Base-by-base conservation (phyloP, 2,797 vertebrate genomes). In the Sebastes steindachneri region DNA sequence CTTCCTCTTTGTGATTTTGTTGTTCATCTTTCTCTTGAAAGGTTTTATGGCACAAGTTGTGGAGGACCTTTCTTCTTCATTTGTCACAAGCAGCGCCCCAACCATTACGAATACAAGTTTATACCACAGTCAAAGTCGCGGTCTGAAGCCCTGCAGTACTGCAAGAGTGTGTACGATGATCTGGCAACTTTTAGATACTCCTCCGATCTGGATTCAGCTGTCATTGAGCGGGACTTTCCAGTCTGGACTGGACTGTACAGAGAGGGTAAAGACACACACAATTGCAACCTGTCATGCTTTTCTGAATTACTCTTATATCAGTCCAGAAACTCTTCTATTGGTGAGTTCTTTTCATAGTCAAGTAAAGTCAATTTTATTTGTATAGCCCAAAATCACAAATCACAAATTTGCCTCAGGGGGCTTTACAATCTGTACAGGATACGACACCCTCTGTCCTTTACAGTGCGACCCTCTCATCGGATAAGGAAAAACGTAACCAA, bases 221-320 rank as follows among this genome's bases (percentile, higher is more conserved):
- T 57, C 3, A 0, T 0, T 0, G 0, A 1, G 0, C 6, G 1
- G 51, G 45, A 88, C 48, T 86, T 84, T 33, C 83, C 78, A 0
- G 70, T 85, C 78, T 93, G 90, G 91, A 89, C 4, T 26, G 91
- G 90, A 68, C 69, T 89, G 4, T 35, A 70, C 65, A 76, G 9
- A 83, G 19, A 86, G 0, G 86, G 88, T 90, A 72, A 84, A 68
- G 6, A 54, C 28, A 35, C 35, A 68, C 55, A 59, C 17, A 14
- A 1, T 2, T 21, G 1, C n/a, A 53, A 4, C 26, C 5, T 29
- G 9, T n/a, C 17, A 14, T 19, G n/a, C 1, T 54, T 12, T 35
- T 12, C 3, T 19, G 3, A 53, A 37, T n/a, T 25, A 17, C 51
- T 14, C 3, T 29, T 29, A 9, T 11, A 0, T 35, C 14, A 17